Percentiles rank a stretch among this genome's conserved stretches.
phyloP scores from a whole-genome alignment of 1,140 invertebrate species.

The Drosophila nannoptera region DNA sequence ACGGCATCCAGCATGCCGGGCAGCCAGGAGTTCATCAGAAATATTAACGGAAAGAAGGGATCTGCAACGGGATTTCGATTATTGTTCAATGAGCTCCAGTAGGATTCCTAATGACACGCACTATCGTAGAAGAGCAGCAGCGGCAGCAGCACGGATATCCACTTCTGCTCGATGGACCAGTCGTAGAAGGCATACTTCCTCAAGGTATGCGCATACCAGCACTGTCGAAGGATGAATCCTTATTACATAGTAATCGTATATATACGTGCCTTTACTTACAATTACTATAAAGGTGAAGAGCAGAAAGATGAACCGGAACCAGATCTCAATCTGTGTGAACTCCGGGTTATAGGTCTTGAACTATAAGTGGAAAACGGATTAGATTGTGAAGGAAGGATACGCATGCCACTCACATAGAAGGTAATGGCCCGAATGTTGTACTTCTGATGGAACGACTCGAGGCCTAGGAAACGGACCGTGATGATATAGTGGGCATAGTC shows the following conservation, averaged over 20 bases:
- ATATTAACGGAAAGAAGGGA: slow-evolving; percentile 94
- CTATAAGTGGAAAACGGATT: slow-evolving; percentile 80
- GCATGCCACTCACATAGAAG: slow-evolving; percentile 90
- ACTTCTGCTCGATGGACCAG: slow-evolving; percentile 99
- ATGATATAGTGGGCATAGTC: slow-evolving; percentile 94
- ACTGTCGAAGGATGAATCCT: slow-evolving; percentile 81
- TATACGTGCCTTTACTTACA: slow-evolving; percentile 83
- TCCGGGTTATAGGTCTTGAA: slow-evolving; percentile 97
- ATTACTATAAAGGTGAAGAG: slow-evolving; percentile 91
- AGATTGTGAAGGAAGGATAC: not conserved
- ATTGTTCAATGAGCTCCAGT: not conserved
- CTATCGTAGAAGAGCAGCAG: slow-evolving; percentile 94
- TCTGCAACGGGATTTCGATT: slow-evolving; percentile 82
- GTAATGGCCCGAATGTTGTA: slow-evolving; percentile 91
- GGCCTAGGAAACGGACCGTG: slow-evolving; percentile 89
- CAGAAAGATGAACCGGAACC: slow-evolving; percentile 96
- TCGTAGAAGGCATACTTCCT: slow-evolving; percentile 93
- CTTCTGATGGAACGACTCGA: slow-evolving; percentile 90
- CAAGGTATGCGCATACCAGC: slow-evolving; percentile 93
- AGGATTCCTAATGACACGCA: slow-evolving; percentile 80
- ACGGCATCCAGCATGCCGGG: slow-evolving; percentile 94
- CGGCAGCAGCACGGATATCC: slow-evolving; percentile 94
- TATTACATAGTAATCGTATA: not conserved
- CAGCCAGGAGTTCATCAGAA: slow-evolving; percentile 93
- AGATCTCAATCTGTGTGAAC: slow-evolving; percentile 97